These are phyloP conservation scores for Diarsia rubi DNA, from an alignment of 2,888 invertebrate species.

Conservation along the genomic window DNA sequence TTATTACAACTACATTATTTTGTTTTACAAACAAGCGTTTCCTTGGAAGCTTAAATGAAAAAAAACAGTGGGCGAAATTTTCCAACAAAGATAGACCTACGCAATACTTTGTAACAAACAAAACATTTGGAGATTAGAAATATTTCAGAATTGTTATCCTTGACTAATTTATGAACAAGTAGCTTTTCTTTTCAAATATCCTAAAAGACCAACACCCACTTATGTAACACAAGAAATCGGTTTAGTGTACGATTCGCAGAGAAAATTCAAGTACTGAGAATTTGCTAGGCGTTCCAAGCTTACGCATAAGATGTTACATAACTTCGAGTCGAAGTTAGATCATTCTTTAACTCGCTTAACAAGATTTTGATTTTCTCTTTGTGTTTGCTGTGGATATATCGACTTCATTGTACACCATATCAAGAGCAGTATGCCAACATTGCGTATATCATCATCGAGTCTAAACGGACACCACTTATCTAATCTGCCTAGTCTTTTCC, in stretches of 20 bases:
- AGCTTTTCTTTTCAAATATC: neutral
- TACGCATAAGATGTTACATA: slow-evolving; percentile 37
- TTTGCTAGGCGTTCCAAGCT: slow-evolving; percentile 25
- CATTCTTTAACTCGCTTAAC: neutral
- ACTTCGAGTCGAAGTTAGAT: slow-evolving; percentile 13
- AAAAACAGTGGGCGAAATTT: neutral
- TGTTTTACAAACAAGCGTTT: slow-evolving; percentile 7
- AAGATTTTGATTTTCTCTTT: slow-evolving; percentile 2
- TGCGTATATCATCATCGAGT: no score
- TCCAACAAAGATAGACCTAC: neutral
- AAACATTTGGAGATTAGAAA: neutral
- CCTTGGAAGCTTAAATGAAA: neutral
- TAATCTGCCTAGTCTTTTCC: neutral
- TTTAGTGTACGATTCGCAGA: slow-evolving; percentile 3
- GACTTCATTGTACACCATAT: neutral
- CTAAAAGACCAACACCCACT: slow-evolving; percentile 20
- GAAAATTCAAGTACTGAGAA: slow-evolving; percentile 30
- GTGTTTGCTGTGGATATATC: neutral
- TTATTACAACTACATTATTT: neutral
- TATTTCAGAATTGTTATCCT: neutral
- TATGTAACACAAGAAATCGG: slow-evolving; percentile 43
- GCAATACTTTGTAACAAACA: neutral
- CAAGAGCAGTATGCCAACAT: no score
- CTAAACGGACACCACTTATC: no score
- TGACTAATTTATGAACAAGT: neutral